Conservation (phyloP, 2,888 invertebrate genomes). For the Leuctra nigra region DNA sequence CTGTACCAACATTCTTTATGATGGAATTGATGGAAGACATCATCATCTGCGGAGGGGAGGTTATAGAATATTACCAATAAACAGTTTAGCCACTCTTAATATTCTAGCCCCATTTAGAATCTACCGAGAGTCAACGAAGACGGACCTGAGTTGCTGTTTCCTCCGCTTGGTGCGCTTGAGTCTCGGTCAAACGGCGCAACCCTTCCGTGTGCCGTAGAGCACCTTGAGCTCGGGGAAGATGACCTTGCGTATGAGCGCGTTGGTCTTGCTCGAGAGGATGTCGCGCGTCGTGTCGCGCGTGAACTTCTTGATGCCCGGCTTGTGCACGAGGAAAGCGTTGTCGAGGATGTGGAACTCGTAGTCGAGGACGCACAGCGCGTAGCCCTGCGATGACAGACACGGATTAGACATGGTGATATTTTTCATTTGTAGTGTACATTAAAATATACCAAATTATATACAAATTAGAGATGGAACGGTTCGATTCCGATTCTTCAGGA, state of each 20-base stretch:
- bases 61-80: too few relatives aligned
- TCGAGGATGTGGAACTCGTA: slow-evolving; percentile 90
- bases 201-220: slow-evolving; percentile 71
- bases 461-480: too few relatives aligned
- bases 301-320: slow-evolving; percentile 83
- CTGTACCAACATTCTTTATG: too few relatives aligned
- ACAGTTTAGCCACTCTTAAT: too few relatives aligned
- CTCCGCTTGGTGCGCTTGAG: slow-evolving; percentile 4
- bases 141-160: background rate
- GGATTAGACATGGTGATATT: too few relatives aligned
- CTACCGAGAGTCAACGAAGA: too few relatives aligned
- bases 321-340: slow-evolving; percentile 88
- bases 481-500: too few relatives aligned
- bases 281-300: slow-evolving; percentile 73
- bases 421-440: too few relatives aligned
- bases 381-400: slow-evolving; percentile 62
- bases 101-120: too few relatives aligned
- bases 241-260: slow-evolving; percentile 66
- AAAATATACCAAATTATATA: too few relatives aligned
- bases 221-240: slow-evolving; percentile 81
- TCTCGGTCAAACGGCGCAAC: slow-evolving; percentile 65
- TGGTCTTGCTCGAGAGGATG: slow-evolving; percentile 67
- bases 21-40: too few relatives aligned
- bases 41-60: too few relatives aligned
- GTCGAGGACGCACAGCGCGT: slow-evolving; percentile 80